These are phyloP conservation scores for Cephus runcator DNA, from an alignment of 2,888 invertebrate species.

Conservation along the genomic window DNA sequence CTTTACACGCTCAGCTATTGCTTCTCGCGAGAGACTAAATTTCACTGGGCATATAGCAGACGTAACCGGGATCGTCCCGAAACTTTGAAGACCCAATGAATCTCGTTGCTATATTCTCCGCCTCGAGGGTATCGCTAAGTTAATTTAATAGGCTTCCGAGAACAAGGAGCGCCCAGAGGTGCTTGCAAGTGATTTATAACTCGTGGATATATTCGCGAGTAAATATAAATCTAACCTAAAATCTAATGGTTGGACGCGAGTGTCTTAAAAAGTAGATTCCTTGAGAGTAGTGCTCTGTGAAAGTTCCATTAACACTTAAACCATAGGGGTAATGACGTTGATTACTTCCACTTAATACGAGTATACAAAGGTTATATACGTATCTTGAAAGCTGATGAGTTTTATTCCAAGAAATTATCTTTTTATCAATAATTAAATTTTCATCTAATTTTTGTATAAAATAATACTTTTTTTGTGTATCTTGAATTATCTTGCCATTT, in stretches of 20 bases:
- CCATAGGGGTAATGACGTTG: background rate
- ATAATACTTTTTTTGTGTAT: no score
- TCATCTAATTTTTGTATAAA: background rate
- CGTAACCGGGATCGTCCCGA: background rate
- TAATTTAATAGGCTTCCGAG: slow-evolving; percentile 20
- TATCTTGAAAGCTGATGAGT: background rate
- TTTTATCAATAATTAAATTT: background rate
- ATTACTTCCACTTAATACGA: background rate
- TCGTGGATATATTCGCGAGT: background rate
- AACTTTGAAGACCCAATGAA: slow-evolving; percentile 7
- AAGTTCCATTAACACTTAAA: background rate
- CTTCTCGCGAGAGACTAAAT: background rate
- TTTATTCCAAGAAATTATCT: background rate
- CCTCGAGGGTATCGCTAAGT: slow-evolving; percentile 22
- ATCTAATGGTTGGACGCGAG: background rate
- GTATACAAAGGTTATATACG: background rate
- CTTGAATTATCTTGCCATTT: background rate
- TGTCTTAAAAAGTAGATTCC: background rate
- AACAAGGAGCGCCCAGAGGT: slow-evolving; percentile 9
- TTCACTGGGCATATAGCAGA: background rate
- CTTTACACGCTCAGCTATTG: background rate
- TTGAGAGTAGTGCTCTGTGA: background rate
- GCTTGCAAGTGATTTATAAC: background rate
- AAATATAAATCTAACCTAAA: background rate
- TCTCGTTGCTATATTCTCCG: slow-evolving; percentile 1